Conservation (phyloP, 2,888 invertebrate genomes). For the Luperina testacea region DNA sequence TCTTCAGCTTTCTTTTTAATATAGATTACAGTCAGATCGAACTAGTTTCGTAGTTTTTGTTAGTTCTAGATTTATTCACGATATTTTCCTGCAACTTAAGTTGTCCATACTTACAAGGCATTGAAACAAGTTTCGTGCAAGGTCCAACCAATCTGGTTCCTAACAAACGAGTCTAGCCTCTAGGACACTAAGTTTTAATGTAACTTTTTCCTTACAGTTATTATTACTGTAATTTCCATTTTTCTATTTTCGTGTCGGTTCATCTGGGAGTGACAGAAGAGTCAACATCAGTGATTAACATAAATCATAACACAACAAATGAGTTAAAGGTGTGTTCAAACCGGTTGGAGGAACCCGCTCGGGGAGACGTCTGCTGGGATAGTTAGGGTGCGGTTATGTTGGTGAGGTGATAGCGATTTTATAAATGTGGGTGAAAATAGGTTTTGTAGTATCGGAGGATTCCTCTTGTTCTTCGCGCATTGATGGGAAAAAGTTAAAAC, state of each 20-base stretch:
- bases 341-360: conserved; percentile 76
- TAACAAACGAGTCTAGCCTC: neutral
- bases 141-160: neutral
- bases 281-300: conserved; percentile 65
- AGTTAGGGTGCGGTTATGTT: conserved; percentile 52
- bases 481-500: neutral
- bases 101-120: neutral
- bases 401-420: conserved; percentile 42
- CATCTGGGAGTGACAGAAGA: conserved; percentile 28
- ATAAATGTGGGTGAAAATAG: neutral
- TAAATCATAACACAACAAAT: conserved; percentile 77
- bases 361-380: conserved; percentile 74
- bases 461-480: neutral
- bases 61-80: neutral
- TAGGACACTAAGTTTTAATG: neutral
- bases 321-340: conserved; percentile 67
- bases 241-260: conserved; percentile 13
- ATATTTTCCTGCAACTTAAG: neutral
- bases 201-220: neutral
- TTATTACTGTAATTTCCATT: neutral
- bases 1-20: too few species aligned
- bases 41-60: neutral
- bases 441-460: neutral
- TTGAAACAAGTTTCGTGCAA: conserved; percentile 6
- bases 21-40: neutral